phyloP scores from a whole-genome alignment of 2,797 vertebrate species.

The Acrossocheilus wenchowensis region DNA sequence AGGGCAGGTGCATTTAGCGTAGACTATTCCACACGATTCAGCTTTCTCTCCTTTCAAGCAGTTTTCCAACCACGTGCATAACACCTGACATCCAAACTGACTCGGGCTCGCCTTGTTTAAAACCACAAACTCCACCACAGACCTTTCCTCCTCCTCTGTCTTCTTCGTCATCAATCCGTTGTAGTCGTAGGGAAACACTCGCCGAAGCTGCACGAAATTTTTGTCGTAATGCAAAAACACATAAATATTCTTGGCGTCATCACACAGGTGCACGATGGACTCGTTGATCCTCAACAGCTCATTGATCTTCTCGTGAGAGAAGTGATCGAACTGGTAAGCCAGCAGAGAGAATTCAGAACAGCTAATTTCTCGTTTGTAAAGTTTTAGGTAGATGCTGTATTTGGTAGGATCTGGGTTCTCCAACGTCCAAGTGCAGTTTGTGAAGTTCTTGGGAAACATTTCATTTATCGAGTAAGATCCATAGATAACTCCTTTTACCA shows the following conservation, averaged over 20 bases:
- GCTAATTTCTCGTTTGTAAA: constrained; percentile 98
- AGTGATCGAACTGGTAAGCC: constrained; percentile 99
- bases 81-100: constrained; percentile 98
- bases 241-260: constrained; percentile 95
- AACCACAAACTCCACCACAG: constrained; percentile 98
- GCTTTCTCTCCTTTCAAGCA: constrained; percentile 98
- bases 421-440: constrained; percentile 99
- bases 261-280: constrained; percentile 97
- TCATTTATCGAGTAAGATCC: constrained; percentile 99
- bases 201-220: constrained; percentile 97
- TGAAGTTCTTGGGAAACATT: constrained; percentile 99
- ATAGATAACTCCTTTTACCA: constrained; percentile 99
- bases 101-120: constrained; percentile 99
- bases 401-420: constrained; percentile 99
- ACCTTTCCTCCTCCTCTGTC: constrained; percentile 92
- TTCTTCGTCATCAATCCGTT: constrained; percentile 92
- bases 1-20: constrained; percentile 97
- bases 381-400: constrained; percentile 99
- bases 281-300: constrained; percentile 96
- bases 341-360: constrained; percentile 97
- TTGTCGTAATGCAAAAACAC: constrained; percentile 99
- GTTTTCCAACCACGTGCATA: constrained; percentile 98
- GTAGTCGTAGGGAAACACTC: constrained; percentile 91
- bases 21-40: constrained; percentile 97
- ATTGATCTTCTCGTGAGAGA: constrained; percentile 99